Evolutionary conservation across 2,113 vertebrate species (phyloP).

Genomic region (Elephantulus edwardii): DNA sequence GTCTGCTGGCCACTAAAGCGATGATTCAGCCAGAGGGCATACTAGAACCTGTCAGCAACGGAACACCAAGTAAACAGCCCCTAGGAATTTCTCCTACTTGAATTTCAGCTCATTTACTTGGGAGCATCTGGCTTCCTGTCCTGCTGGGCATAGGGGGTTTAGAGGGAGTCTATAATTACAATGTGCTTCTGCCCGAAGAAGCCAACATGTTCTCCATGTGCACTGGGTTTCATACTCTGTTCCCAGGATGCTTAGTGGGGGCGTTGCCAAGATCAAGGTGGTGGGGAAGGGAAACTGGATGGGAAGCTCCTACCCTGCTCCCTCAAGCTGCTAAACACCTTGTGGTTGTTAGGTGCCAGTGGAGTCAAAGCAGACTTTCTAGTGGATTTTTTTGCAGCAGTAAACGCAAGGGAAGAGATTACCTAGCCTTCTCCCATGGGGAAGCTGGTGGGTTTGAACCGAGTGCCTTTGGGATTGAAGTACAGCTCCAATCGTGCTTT

Average conservation of each 20-base stretch:
- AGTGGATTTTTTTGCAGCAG: no score
- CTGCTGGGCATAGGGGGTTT: background rate
- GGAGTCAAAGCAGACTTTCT: no score
- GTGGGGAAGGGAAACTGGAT: background rate
- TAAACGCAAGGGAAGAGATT: no score
- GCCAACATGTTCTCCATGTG: background rate
- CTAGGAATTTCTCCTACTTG: slow-evolving; percentile 61
- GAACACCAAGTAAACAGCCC: slow-evolving; percentile 77
- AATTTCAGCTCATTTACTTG: slow-evolving; percentile 66
- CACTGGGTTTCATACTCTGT: no score
- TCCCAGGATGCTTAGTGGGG: background rate
- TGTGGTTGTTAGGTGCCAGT: no score
- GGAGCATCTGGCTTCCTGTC: slow-evolving; percentile 42
- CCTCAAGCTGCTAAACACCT: no score
- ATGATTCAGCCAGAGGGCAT: slow-evolving; percentile 61
- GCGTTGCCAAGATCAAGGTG: background rate
- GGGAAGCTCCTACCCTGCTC: background rate
- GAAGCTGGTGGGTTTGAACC: no score
- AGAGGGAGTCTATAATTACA: slow-evolving; percentile 12
- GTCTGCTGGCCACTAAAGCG: background rate
- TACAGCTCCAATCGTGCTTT: no score
- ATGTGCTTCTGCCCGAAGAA: slow-evolving; percentile 10
- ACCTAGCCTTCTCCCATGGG: no score
- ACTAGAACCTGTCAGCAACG: slow-evolving; percentile 63
- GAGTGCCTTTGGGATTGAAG: no score